These are phyloP conservation scores for Ischnura elegans DNA, from an alignment of 2,888 invertebrate genomes.

Conservation along the genomic window DNA sequence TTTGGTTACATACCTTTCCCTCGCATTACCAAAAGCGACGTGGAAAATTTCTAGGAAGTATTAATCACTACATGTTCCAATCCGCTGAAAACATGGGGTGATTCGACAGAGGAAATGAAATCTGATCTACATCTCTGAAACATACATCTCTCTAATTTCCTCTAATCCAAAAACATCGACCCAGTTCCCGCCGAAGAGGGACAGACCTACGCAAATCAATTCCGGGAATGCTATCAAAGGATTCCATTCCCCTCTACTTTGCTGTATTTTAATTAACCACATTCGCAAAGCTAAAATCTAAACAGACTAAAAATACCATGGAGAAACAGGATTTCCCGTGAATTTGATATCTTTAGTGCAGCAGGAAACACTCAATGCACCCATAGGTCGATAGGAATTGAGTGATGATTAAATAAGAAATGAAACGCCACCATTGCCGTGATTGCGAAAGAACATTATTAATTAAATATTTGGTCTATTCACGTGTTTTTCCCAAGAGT, in stretches of 20 bases:
- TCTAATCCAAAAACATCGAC: background rate
- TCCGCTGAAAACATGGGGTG: background rate
- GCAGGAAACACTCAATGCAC: background rate
- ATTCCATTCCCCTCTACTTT: background rate
- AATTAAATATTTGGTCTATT: too few species aligned
- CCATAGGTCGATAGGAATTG: background rate
- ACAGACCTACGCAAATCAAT: background rate
- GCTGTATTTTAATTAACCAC: constrained; percentile 1
- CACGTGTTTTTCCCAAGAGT: too few species aligned
- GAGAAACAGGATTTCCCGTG: background rate
- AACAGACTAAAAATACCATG: background rate
- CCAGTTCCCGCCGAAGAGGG: background rate
- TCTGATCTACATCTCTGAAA: too few species aligned
- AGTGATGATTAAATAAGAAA: background rate
- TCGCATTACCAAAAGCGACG: background rate
- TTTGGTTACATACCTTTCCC: background rate
- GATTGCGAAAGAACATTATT: too few species aligned
- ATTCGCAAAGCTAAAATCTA: background rate
- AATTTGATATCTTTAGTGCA: background rate
- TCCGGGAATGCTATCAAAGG: background rate
- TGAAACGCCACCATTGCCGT: background rate
- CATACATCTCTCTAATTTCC: background rate
- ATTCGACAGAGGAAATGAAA: background rate
- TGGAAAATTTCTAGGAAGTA: background rate
- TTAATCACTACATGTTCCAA: constrained; percentile 15